Conservation (phyloP, 2,888 invertebrate species). For the Nezara viridula region DNA sequence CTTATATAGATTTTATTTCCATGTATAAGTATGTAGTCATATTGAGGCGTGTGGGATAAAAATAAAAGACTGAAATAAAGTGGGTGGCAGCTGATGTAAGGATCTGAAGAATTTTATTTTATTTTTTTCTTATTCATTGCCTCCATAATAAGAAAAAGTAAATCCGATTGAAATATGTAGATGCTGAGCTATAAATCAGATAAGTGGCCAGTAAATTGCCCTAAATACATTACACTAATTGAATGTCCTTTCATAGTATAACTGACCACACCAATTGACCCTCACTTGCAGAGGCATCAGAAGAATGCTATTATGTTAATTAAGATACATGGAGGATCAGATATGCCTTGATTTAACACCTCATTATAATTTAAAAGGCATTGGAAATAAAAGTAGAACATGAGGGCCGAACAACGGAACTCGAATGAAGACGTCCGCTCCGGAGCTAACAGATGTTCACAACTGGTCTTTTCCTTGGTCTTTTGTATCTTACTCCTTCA, state of each 20-base stretch:
- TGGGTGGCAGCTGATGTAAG: not conserved
- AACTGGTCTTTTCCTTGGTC: not conserved
- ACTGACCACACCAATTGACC: constrained; percentile 2
- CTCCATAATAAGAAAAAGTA: not conserved
- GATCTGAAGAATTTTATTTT: not conserved
- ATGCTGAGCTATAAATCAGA: not conserved
- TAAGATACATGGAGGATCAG: constrained; percentile 47
- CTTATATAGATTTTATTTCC: no score
- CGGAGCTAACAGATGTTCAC: not conserved
- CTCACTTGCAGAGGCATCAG: not conserved
- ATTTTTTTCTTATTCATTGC: not conserved
- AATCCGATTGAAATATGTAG: constrained; percentile 1
- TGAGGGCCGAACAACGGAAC: not conserved
- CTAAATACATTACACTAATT: constrained; percentile 32
- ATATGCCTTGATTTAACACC: constrained; percentile 49
- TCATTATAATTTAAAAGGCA: constrained; percentile 27
- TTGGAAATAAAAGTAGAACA: constrained; percentile 34
- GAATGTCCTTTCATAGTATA: not conserved
- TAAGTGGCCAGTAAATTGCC: not conserved
- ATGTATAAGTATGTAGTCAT: no score
- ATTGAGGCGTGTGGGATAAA: not conserved
- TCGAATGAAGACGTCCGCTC: constrained; percentile 26
- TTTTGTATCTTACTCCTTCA: not conserved
- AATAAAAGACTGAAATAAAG: constrained; percentile 20
- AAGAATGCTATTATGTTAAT: constrained; percentile 16